phyloP scores from a whole-genome alignment of 2,888 invertebrate species.

The Nymphalis urticae region DNA sequence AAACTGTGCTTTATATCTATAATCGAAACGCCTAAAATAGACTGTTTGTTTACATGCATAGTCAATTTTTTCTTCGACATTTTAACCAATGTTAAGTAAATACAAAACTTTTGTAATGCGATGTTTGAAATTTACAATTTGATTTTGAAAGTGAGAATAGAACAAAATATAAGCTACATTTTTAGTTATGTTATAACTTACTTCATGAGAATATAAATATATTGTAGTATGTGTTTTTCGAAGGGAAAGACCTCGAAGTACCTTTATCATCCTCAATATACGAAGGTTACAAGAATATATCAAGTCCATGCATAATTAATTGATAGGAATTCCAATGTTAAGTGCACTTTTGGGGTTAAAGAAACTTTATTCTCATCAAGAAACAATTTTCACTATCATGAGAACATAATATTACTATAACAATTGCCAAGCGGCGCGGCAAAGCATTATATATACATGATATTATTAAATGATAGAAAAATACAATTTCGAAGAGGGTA shows the following conservation, averaged over 20 bases:
- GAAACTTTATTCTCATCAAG: no score
- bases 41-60: constrained; percentile 17
- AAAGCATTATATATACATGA: no score
- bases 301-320: constrained; percentile 32
- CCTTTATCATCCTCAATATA: constrained; percentile 30
- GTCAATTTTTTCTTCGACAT: constrained; percentile 32
- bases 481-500: no score
- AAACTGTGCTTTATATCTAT: constrained; percentile 39
- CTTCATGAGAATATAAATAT: not conserved
- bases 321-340: constrained; percentile 31
- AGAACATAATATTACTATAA: no score
- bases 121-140: constrained; percentile 33
- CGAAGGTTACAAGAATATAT: constrained; percentile 34
- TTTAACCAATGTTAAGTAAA: constrained; percentile 42
- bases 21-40: constrained; percentile 36
- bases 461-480: no score
- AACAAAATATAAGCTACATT: not conserved
- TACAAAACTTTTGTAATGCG: constrained; percentile 39
- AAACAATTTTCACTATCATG: no score
- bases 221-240: constrained; percentile 5
- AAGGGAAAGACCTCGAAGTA: constrained; percentile 29
- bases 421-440: no score
- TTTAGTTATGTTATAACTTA: not conserved
- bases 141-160: constrained; percentile 10
- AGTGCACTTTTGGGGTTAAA: constrained; percentile 33